Base-by-base conservation (phyloP, 2,113 vertebrate species). In the Isichthys henryi region DNA sequence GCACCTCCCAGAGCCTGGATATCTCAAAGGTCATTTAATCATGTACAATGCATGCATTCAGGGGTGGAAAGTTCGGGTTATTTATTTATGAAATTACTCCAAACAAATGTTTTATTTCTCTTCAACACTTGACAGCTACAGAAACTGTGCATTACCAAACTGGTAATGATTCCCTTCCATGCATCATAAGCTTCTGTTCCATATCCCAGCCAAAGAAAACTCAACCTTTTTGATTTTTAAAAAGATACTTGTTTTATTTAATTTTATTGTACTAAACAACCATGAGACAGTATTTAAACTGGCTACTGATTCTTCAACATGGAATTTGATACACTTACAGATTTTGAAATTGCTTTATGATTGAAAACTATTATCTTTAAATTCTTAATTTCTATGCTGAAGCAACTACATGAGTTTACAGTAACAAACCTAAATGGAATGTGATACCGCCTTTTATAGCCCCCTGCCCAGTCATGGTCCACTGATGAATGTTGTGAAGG, bases 321-420 rank as follows among this genome's bases (percentile, higher is more conserved):
- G 86, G 87, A 87, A 92, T 92, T 92, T 46, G 82, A 87, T 80
- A 49, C 86, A 90, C 88, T 91, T 85, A 62, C 58, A 62, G 58
- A 62, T 62, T 10, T n/a, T 62, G 58, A 62, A n/a, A 62, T 62
- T 62, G 23, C 58, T n/a, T n/a, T 27, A 27, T 27, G 58, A 62
- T 62, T 62, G 58, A 62, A 62, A 62, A 62, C 58, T n/a, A 62
- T 62, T 62, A 62, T 10, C 58, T 17, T 62, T 62, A 62, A 62
- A 62, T 62, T 62, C 58, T 9, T 62, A 23, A 62, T 62, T 62
- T 23, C 23, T 62, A 62, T n/a, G 23, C 19, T 6, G 23, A 35
- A 88, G 87, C 58, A 70, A 39, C 45, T 62, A n/a, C 23, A 62
- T n/a, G 8, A 62, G 23, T 62, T 62, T 62, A 3, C 58, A n/a